Percentiles rank a stretch among this genome's conserved stretches.
These are phyloP conservation scores for Galeruca laticollis DNA, from an alignment of 2,888 invertebrate species.

Conservation along the genomic window DNA sequence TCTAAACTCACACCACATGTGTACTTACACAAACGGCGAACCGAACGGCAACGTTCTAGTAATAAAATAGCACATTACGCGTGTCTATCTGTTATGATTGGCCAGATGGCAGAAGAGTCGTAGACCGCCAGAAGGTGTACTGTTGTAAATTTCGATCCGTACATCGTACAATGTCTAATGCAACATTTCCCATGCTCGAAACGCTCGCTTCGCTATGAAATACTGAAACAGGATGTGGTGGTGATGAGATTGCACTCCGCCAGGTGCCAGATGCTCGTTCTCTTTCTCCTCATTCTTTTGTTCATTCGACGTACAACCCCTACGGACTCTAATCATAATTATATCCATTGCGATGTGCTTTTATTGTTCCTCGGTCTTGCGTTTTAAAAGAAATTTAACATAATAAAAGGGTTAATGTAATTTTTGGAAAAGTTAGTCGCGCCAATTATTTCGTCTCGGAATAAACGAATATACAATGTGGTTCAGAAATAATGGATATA, in stretches of 20 bases:
- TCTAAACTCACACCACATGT: not conserved
- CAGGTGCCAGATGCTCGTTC: conserved; percentile 57
- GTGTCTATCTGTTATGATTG: conserved; percentile 55
- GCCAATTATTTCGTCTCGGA: too few species aligned
- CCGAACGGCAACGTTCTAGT: conserved; percentile 30
- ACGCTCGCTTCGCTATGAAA: conserved; percentile 57
- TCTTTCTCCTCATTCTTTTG: conserved; percentile 5
- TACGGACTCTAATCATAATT: conserved; percentile 2
- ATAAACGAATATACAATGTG: too few species aligned
- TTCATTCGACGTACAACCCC: conserved; percentile 33
- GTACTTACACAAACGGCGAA: conserved; percentile 8
- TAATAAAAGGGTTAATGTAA: too few species aligned
- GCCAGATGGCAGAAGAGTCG: conserved; percentile 53
- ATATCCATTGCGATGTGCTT: conserved; percentile 2
- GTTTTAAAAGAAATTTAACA: not conserved
- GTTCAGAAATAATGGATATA: too few species aligned
- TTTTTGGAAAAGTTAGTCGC: too few species aligned
- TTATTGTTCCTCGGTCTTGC: too few species aligned
- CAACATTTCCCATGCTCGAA: conserved; percentile 62
- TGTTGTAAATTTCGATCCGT: conserved; percentile 60
- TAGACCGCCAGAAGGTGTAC: conserved; percentile 57
- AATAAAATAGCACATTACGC: conserved; percentile 44
- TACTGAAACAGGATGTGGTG: conserved; percentile 62
- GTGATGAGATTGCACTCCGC: conserved; percentile 63
- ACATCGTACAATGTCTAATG: conserved; percentile 61